Base-by-base conservation (phyloP, 2,797 vertebrate species). In the Bovichtus variegatus region DNA sequence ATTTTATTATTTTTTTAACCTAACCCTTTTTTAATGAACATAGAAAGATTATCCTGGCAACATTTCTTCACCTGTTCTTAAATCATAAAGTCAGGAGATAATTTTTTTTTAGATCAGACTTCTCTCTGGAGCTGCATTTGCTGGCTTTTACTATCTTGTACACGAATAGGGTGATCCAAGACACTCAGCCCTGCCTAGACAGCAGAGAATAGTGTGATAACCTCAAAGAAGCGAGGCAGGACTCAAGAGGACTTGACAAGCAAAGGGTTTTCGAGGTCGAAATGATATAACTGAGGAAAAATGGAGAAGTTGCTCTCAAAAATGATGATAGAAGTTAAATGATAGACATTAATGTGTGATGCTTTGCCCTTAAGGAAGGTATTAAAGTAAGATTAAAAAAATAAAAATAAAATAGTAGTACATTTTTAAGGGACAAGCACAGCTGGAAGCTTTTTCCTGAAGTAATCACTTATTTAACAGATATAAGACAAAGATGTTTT, bases 311-410 rank as follows among this genome's bases (percentile, higher is more conserved):
- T 57, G 50, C 11, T 64, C 29, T 59, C 25, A 68, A 53, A 58
- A 53, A 58, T 61, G 64, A 67, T 69, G 41, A 71, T 71, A 40
- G 49, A 72, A 71, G 63, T 54, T 40, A 61, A 73, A 67, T 67
- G 62, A 70, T 54, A 66, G 50, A 51, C 18, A 46, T 77, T 59
- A 21, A 59, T 64, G 31, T 58, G 27, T 43, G 36, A 55, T 70
- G 40, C 15, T 25, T 34, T 51, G 41, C 47, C 59, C 49, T 65
- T 50, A 34, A 36, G 60, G 19, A 0, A 27, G 9, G 6, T 38
- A 64, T 72, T 71, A 63, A 71, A 59, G 12, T 60, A 49, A 61
- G 21, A 76, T 64, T n/a, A n/a, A n/a, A n/a, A n/a, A n/a, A n/a
- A 19, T 16, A 10, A 36, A 49, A 8, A 36, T 31, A 41, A 71